Evolutionary conservation across 1,140 invertebrate genomes (phyloP), one percentile per base, ranked within the genome.

Genomic region (Drosophila baimaii): DNA sequence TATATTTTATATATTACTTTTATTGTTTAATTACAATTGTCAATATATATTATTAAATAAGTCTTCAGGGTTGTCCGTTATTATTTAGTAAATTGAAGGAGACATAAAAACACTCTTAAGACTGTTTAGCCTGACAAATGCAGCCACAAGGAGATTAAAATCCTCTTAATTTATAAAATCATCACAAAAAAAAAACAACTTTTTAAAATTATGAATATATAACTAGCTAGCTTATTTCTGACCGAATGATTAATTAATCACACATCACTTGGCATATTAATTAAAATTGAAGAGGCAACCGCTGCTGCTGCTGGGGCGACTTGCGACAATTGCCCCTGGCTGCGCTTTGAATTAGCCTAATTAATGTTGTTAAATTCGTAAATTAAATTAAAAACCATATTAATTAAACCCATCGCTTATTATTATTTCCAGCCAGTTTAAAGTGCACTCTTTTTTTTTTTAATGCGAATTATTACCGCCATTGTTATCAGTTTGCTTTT

Each of bases 331-430:
- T 46, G 71, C 61, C 23, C 15, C 25, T 25, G 46, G 19, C 41
- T 27, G 47, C 19, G 51, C 17, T 74, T 64, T 76, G 47, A 76
- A 54, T 66, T 76, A 76, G 73, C 54, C 44, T 77, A 59, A 77
- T 77, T 76, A 49, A 68, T 55, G 54, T 59, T 76, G 46, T 55
- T 68, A 55, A 77, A 77, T 77, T 27, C 27, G 35, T 33, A 54
- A 75, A 75, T 75, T 64, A 21, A 57, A 83, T 84, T 64, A 57
- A 76, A 77, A 52, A 46, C 35, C 33, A 41, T 66, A 76, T 82
- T 82, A 64, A 65, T 68, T 69, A 69, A 64, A 64, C 41, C 41
- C 75, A 64, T 39, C 74, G 47, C 68, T 17, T 37, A 69, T 82
- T 66, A 76, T 83, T 68, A 68, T 66, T 58, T 80, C 46, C 59